These are phyloP conservation scores for Dinoponera quadriceps DNA, from an alignment of 1,140 invertebrate genomes.

Conservation along the genomic window DNA sequence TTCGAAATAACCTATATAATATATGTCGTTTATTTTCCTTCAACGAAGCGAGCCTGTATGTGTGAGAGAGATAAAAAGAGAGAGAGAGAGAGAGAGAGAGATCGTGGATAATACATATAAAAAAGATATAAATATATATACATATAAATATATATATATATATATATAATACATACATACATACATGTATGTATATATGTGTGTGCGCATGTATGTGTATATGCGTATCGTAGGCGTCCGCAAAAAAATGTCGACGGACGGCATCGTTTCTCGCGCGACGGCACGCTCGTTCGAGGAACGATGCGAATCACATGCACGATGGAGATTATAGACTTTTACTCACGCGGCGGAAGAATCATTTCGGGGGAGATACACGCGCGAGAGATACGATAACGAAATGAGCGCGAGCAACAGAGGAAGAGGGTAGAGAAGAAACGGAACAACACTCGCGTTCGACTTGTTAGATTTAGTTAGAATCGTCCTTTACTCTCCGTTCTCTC, in stretches of 20 bases:
- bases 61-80: constrained; percentile 39
- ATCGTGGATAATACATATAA: constrained; percentile 34
- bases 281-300: constrained; percentile 41
- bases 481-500: constrained; percentile 1
- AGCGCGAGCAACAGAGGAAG: constrained; percentile 4
- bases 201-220: neutral
- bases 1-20: constrained; percentile 63
- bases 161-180: constrained; percentile 14
- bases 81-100: constrained; percentile 23
- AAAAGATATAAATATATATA: constrained; percentile 47
- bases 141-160: constrained; percentile 26
- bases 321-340: constrained; percentile 63
- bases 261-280: constrained; percentile 55
- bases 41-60: constrained; percentile 52
- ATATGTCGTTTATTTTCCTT: constrained; percentile 74
- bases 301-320: constrained; percentile 25
- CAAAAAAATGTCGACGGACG: constrained; percentile 45
- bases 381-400: constrained; percentile 16
- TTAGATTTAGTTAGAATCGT: neutral
- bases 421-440: neutral
- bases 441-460: neutral
- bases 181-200: neutral
- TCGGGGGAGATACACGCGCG: neutral
- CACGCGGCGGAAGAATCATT: constrained; percentile 23
- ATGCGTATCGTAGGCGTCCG: constrained; percentile 22